Evolutionary conservation across 92 coral and sea anemone genomes (phyloP), one percentile per base, ranked within the genome.

Genomic region (Porites rus): DNA sequence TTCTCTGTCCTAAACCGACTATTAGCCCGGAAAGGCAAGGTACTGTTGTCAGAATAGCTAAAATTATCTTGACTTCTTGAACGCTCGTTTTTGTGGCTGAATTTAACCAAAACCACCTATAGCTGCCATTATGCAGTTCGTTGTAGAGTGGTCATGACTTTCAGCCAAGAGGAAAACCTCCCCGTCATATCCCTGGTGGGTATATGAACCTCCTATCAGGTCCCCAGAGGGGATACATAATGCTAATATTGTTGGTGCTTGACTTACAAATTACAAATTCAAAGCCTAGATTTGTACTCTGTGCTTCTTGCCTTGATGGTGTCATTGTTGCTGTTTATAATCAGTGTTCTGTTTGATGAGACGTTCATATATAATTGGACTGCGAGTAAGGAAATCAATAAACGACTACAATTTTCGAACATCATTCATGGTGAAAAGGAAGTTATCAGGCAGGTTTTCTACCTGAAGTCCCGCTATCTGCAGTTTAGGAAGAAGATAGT

Each of bases 1-100:
- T 95, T 97, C 75, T 92, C 94, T 25, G 99, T 97, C 17, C 88
- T 97, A 24, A 97, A 94, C 91, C 91, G 94, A 52, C 91, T 97
- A 51, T 72, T 97, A 38, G 95, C 92, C 10, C 86, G 95, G 74
- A 93, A 90, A 90, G 91, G 93, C 72, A 78, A 94, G 98, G 98
- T 94, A 22, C 1, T 8, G 61, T 14, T 56, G 11, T 56, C 61
- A 11, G 0, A 56, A 10, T 56, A 10, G 7, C 61, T 14, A 9
- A 56, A 56, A 56, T 14, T 56, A 2, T 14, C 61, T 56, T 56
- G 31, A 28, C 3, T 56, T 10, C 16, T 9, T 11, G 11, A 10
- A 51, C 72, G 12, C 17, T 31, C 60, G 50, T 50, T 50, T 21
- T 2, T 1, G 52, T 76, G 65, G 69, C 58, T 61, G 79, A 38